Conservation (phyloP, 2,797 vertebrate species). For the Masticophis lateralis region DNA sequence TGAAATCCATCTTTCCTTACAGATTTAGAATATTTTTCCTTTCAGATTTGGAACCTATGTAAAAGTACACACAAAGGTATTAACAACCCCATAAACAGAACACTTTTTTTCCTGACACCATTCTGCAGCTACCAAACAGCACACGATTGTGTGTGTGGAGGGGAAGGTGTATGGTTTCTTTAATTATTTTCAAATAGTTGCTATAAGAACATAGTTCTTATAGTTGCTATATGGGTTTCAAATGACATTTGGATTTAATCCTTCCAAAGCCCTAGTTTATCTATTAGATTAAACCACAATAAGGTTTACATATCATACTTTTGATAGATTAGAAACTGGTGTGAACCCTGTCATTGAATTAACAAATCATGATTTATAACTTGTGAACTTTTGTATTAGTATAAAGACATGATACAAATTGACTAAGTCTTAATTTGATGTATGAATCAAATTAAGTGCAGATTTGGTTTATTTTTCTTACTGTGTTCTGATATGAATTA, state of each 20-base stretch:
- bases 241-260: background rate
- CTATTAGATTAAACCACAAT: background rate
- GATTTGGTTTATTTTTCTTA: background rate
- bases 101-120: background rate
- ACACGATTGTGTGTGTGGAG: background rate
- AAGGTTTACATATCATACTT: background rate
- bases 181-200: background rate
- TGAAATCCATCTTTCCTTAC: background rate
- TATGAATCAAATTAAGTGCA: background rate
- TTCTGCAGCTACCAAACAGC: background rate
- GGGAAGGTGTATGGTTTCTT: background rate
- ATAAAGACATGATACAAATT: background rate
- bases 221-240: background rate
- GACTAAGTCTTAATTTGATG: background rate
- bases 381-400: background rate
- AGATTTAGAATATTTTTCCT: background rate
- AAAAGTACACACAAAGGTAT: background rate
- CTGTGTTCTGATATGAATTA: background rate
- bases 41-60: background rate
- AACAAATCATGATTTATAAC: background rate
- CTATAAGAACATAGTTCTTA: background rate
- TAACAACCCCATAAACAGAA: background rate
- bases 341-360: background rate
- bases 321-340: background rate
- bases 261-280: background rate